Conservation (phyloP, 1,140 invertebrate species). For the Diorhabda carinulata region DNA sequence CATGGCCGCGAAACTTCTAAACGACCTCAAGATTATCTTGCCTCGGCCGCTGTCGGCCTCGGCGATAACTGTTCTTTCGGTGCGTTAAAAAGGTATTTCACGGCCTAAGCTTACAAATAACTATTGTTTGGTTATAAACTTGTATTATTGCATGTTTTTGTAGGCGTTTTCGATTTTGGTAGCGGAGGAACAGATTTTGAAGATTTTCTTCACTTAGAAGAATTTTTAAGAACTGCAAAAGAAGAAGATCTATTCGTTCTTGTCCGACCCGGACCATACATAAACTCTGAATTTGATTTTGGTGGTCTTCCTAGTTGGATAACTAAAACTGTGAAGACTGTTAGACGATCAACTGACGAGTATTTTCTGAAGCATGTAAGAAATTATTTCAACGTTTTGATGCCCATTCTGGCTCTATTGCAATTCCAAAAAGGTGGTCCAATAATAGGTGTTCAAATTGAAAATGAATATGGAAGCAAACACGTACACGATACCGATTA, state of each 20-base stretch:
- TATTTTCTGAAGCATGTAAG: slow-evolving; percentile 51
- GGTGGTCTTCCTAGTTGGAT: slow-evolving; percentile 40
- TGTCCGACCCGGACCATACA: slow-evolving; percentile 87
- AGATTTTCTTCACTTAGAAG: slow-evolving; percentile 50
- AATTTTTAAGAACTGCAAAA: slow-evolving; percentile 74
- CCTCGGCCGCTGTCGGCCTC: no score
- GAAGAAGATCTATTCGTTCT: slow-evolving; percentile 79
- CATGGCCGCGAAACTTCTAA: no score
- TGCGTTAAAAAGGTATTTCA: no score
- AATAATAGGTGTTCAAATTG: slow-evolving; percentile 53
- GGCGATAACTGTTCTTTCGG: no score
- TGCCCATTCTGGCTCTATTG: slow-evolving; percentile 51
- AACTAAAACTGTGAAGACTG: slow-evolving; percentile 34
- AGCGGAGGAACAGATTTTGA: slow-evolving; percentile 71
- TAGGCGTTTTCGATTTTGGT: slow-evolving; percentile 63
- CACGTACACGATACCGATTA: slow-evolving; percentile 42
- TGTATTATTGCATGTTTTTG: slow-evolving; percentile 58
- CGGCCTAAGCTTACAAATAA: no score
- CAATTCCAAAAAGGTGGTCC: slow-evolving; percentile 56
- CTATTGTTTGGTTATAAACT: no score
- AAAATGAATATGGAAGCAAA: slow-evolving; percentile 56
- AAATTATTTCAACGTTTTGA: slow-evolving; percentile 50
- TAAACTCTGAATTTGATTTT: slow-evolving; percentile 79
- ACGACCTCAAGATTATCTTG: no score
- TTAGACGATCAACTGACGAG: slow-evolving; percentile 50